Conservation (phyloP, 2,113 vertebrate genomes). For the Ciconia boyciana region DNA sequence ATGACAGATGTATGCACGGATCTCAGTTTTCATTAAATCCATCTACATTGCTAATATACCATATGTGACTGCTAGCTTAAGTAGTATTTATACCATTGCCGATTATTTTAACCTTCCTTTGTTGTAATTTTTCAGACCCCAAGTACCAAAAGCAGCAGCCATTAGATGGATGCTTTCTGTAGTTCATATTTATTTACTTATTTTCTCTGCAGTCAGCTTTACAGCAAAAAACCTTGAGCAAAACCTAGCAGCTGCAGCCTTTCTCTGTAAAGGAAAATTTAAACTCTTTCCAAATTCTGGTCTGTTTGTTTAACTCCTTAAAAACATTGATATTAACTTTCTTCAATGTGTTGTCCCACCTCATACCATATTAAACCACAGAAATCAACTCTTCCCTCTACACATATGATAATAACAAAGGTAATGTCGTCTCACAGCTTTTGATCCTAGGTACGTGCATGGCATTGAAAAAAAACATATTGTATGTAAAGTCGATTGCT, state of each 20-base stretch:
- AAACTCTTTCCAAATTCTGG: not conserved
- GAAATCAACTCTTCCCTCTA: not conserved
- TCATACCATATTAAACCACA: not conserved
- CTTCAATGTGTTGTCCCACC: not conserved
- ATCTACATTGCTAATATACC: not conserved
- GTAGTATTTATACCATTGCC: not conserved
- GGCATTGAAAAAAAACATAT: not conserved
- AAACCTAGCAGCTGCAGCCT: not conserved
- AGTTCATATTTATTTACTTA: not conserved
- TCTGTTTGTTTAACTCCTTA: not conserved
- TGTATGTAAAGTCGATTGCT: not conserved
- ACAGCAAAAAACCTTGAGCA: not conserved
- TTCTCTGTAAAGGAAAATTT: not conserved
- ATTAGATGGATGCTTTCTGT: not conserved
- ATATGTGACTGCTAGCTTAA: not conserved
- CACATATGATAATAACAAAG: not conserved
- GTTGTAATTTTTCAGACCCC: not conserved
- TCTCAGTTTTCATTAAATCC: not conserved
- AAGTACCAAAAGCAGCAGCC: not conserved
- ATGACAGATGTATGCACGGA: not conserved
- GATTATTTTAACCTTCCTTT: constrained; percentile 24
- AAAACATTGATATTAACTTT: not conserved
- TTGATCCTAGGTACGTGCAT: not conserved
- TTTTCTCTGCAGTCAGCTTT: not conserved
- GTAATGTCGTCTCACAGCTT: not conserved